phyloP scores from a whole-genome alignment of 2,797 vertebrate species.

The Lindbergichthys nudifrons region DNA sequence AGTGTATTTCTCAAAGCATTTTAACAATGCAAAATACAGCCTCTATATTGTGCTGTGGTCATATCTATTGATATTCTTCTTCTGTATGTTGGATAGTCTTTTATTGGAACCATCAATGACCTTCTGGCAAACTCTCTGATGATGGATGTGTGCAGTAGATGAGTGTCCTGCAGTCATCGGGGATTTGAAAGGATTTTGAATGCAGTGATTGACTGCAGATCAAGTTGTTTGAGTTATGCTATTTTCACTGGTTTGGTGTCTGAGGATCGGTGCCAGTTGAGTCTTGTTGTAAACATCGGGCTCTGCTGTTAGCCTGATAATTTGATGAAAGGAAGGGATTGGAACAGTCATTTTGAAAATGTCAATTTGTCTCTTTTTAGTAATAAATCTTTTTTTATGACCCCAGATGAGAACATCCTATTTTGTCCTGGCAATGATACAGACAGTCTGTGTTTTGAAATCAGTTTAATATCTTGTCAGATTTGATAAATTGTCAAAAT shows the following conservation, averaged over 20 bases:
- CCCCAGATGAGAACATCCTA: constrained; percentile 69
- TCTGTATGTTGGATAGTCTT: constrained; percentile 25
- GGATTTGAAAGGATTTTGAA: constrained; percentile 67
- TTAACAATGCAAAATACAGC: neutral
- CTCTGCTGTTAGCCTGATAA: constrained; percentile 43
- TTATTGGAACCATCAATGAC: constrained; percentile 50
- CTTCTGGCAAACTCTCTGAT: constrained; percentile 53
- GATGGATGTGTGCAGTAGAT: constrained; percentile 57
- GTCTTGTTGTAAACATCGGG: constrained; percentile 55
- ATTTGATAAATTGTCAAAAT: constrained; percentile 74
- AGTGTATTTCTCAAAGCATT: neutral
- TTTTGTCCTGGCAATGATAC: constrained; percentile 66
- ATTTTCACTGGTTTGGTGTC: constrained; percentile 48
- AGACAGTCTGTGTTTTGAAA: constrained; percentile 76
- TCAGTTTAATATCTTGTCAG: constrained; percentile 78
- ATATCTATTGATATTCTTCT: constrained; percentile 28
- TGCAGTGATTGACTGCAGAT: constrained; percentile 61
- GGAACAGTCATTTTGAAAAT: constrained; percentile 68
- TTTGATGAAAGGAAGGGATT: constrained; percentile 67
- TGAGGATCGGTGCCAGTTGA: constrained; percentile 46
- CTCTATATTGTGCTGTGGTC: neutral
- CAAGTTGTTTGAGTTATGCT: constrained; percentile 57
- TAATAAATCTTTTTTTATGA: constrained; percentile 70
- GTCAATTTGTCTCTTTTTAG: constrained; percentile 76
- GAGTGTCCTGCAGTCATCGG: constrained; percentile 53